Base-by-base conservation (phyloP, 2,113 vertebrate species). In the Orycteropus afer region DNA sequence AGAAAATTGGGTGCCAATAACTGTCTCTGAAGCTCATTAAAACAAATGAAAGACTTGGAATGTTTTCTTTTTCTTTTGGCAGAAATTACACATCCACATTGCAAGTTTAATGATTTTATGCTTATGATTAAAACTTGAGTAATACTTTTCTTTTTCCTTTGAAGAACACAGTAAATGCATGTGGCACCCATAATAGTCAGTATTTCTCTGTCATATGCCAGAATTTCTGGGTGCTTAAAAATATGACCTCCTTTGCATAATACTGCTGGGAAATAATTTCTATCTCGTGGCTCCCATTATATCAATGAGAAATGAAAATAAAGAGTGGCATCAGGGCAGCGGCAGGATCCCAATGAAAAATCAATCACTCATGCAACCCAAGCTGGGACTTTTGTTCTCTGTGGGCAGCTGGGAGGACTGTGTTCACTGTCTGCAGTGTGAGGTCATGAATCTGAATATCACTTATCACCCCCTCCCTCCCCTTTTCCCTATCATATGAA, bases 1-100 rank as follows among this genome's bases (percentile, higher is more conserved):
- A 96, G 87, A 95, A 88, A 88, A 90, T 97, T 94, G 65, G 82
- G 65, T 97, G 95, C 77, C 95, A 95, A 76, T 95, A 93, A 45
- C 90, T 97, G 78, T 94, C 82, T 94, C 95, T 98, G 96, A 96
- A 97, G 90, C 97, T 93, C 96, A 97, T 97, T 97, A 97, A 98
- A 96, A 97, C 74, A 96, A 97, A 97, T 97, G 65, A 96, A 67
- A 92, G 93, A 81, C 83, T 94, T 93, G 92, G 93, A 95, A 91
- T 95, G 51, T 93, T 91, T 95, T 90, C 93, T 76, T n/a, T 32
- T 71, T 51, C 47, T 97, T 84, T 97, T 97, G 97, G 93, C 95
- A 98, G 93, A 97, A 97, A 71, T 32, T 97, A 93, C 6, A 49
- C 8, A 95, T 84, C 94, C 76, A 88, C 86, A 47, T 92, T 97